These are phyloP conservation scores for Anoplolepis gracilipes DNA, from an alignment of 1,140 invertebrate species.

Conservation along the genomic window DNA sequence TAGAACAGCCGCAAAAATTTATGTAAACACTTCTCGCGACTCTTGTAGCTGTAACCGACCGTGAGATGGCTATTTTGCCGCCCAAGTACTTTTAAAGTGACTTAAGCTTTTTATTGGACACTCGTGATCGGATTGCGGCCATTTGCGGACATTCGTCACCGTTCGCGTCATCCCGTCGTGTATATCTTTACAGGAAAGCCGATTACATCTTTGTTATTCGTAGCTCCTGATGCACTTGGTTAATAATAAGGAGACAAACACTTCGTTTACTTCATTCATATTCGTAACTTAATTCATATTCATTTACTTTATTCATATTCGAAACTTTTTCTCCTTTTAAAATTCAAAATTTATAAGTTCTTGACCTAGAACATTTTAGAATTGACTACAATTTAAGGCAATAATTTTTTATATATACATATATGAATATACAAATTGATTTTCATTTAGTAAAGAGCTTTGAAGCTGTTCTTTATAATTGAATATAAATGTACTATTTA, in stretches of 20 bases:
- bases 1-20: constrained; percentile 42
- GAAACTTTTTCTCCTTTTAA: not conserved
- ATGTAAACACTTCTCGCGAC: constrained; percentile 50
- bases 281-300: not conserved
- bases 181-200: constrained; percentile 32
- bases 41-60: constrained; percentile 38
- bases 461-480: not conserved
- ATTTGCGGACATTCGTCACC: constrained; percentile 54
- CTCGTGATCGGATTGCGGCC: constrained; percentile 39
- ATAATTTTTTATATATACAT: not conserved
- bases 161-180: constrained; percentile 47
- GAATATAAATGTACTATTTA: not conserved
- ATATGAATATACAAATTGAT: not conserved
- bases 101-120: constrained; percentile 41
- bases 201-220: constrained; percentile 23
- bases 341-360: not conserved
- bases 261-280: constrained; percentile 8
- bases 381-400: not conserved
- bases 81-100: constrained; percentile 45
- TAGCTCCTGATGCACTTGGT: not conserved
- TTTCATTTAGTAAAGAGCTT: not conserved
- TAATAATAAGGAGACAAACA: not conserved
- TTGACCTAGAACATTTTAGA: not conserved
- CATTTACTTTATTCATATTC: no score
- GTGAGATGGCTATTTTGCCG: constrained; percentile 43